phyloP scores from a whole-genome alignment of 2,113 vertebrate genomes.

The Tilapia sparmanii region DNA sequence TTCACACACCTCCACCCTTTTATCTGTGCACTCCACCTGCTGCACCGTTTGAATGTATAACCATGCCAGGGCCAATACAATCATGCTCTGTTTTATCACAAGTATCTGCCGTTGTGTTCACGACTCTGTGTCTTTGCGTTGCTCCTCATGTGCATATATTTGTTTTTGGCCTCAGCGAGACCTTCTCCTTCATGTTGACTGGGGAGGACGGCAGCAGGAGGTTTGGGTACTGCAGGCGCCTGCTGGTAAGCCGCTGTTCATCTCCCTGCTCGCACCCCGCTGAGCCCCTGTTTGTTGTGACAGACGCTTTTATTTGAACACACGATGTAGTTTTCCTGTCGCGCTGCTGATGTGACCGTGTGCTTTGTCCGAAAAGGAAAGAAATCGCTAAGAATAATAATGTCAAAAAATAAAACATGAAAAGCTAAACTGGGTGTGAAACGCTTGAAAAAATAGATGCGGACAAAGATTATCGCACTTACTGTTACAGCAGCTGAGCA shows the following conservation, averaged over 20 bases:
- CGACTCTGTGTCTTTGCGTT: background rate
- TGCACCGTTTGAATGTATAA: background rate
- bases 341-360: background rate
- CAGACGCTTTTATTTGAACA: slow-evolving; percentile 25
- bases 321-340: slow-evolving; percentile 28
- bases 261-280: slow-evolving; percentile 16
- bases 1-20: background rate
- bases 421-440: background rate
- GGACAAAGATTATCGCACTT: background rate
- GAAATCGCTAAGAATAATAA: background rate
- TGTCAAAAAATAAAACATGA: background rate
- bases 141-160: background rate
- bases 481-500: background rate
- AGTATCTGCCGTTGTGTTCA: background rate
- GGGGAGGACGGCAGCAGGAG: slow-evolving; percentile 95
- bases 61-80: background rate
- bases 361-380: slow-evolving; percentile 30
- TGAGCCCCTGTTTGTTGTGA: slow-evolving; percentile 39
- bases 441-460: background rate
- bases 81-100: background rate
- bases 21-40: background rate
- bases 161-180: slow-evolving; percentile 80
- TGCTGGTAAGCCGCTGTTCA: slow-evolving; percentile 81
- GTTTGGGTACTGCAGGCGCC: slow-evolving; percentile 95
- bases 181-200: slow-evolving; percentile 99